Evolutionary conservation across 2,113 vertebrate genomes (phyloP), one percentile per base, ranked within the genome.

Genomic region (Struthio camelus): DNA sequence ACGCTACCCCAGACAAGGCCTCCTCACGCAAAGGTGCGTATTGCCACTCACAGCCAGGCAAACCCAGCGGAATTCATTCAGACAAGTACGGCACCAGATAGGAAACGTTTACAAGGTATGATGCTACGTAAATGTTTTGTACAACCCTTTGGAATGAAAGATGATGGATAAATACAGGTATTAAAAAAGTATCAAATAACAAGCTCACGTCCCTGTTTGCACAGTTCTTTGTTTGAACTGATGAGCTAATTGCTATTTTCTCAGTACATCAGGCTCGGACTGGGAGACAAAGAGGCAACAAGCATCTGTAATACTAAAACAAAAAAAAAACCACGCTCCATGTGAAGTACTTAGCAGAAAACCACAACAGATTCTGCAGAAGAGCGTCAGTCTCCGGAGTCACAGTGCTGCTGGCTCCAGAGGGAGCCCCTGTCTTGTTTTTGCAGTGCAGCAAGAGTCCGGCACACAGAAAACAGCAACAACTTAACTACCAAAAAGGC

Each of bases 371-470:
- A 54, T 73, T 34, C 65, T 64, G 62, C 48, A 14, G 25, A 8
- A 80, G 38, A 86, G 40, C 14, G 14, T 56, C 50, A 25, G 64
- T 65, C 87, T 51, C 91, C 23, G 89, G 82, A 96, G 90, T 36
- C 77, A 70, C 19, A 38, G 59, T 1, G 54, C 32, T 75, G 69
- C 82, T 62, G 96, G 85, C 97, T 97, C 97, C 95, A 97, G 97
- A 96, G 96, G 97, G 97, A 95, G 97, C 96, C 93, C 81, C 96
- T 51, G 72, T 18, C 97, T 92, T 5, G 71, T 56, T 66, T 97
- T 97, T 97, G 87, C 67, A 34, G 84, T 59, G 73, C 85, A 93
- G 90, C 56, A n/a, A 85, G 70, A 91, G 54, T 19, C 88, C 77
- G 34, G 69, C 6, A 8, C 25, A 13, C 8, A 67, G n/a, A 25